These are phyloP conservation scores for Coptodon rendalli DNA, from an alignment of 2,113 vertebrate species.

Conservation along the genomic window DNA sequence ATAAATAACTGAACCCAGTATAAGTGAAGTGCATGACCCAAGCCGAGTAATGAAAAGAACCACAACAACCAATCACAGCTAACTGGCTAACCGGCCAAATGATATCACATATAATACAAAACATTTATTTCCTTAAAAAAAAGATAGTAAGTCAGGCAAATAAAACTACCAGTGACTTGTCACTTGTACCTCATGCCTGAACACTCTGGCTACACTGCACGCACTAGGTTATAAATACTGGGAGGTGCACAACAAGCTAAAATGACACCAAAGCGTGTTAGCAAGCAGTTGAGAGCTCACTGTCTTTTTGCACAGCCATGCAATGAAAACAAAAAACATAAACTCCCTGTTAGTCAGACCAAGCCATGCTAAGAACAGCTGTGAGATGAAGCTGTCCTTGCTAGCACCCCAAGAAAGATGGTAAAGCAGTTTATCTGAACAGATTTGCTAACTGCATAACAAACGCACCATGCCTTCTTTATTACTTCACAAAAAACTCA, in stretches of 20 bases:
- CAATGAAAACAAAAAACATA: not conserved
- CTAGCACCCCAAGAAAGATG: not conserved
- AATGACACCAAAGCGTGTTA: not conserved
- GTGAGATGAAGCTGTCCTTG: not conserved
- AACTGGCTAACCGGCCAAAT: not conserved
- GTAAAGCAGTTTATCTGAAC: not conserved
- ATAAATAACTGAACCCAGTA: not conserved
- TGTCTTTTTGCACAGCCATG: not conserved
- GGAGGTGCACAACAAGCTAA: not conserved
- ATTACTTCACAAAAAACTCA: not conserved
- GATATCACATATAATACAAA: not conserved
- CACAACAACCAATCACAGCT: not conserved
- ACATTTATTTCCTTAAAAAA: not conserved
- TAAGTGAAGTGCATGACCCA: not conserved
- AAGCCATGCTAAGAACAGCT: not conserved
- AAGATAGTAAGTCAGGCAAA: not conserved
- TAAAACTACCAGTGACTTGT: not conserved
- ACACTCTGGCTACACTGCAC: fast-evolving
- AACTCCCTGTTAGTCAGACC: not conserved
- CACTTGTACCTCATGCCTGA: not conserved
- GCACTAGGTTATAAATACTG: not conserved
- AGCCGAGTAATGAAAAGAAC: not conserved
- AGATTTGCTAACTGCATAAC: not conserved
- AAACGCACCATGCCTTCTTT: not conserved
- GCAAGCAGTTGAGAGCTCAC: not conserved